Percentiles rank a stretch among this genome's conserved stretches.
These are phyloP conservation scores for Crotalus horridus DNA, from an alignment of 2,113 vertebrate species.

Conservation along the genomic window DNA sequence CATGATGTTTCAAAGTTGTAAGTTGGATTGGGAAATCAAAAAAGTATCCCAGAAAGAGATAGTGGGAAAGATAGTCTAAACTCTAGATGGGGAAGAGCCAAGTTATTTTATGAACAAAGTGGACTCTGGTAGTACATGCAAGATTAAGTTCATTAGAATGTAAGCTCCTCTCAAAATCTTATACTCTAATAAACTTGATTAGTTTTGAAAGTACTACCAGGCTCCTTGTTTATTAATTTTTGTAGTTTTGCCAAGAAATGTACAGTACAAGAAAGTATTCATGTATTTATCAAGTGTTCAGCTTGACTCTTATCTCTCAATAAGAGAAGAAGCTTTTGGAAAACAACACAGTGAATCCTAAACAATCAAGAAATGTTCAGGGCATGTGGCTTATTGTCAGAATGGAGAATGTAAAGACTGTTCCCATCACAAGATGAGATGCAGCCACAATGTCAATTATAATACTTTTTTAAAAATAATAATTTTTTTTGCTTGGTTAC, in stretches of 20 bases:
- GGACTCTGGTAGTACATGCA: background rate
- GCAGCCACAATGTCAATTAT: background rate
- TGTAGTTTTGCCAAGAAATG: background rate
- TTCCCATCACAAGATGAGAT: background rate
- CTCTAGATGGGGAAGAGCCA: background rate
- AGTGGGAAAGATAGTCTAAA: background rate
- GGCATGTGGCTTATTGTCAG: background rate
- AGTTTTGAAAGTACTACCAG: background rate
- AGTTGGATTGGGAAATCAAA: background rate
- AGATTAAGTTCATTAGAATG: background rate
- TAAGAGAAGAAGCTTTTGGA: background rate
- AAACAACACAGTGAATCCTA: background rate
- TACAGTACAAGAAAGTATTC: background rate
- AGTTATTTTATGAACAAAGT: background rate
- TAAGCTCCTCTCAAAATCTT: background rate
- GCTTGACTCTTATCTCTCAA: background rate
- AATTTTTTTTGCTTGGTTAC: background rate
- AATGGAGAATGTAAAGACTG: background rate
- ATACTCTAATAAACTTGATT: background rate
- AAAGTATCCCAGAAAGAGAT: background rate
- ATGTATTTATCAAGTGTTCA: background rate
- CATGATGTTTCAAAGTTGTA: background rate
- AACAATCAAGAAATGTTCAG: background rate
- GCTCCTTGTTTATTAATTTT: background rate
- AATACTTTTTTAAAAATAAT: background rate